Percentiles rank a stretch among this genome's conserved stretches.
These are phyloP conservation scores for Poecilobothrus nobilitatus DNA, from an alignment of 2,888 invertebrate species.

Conservation along the genomic window DNA sequence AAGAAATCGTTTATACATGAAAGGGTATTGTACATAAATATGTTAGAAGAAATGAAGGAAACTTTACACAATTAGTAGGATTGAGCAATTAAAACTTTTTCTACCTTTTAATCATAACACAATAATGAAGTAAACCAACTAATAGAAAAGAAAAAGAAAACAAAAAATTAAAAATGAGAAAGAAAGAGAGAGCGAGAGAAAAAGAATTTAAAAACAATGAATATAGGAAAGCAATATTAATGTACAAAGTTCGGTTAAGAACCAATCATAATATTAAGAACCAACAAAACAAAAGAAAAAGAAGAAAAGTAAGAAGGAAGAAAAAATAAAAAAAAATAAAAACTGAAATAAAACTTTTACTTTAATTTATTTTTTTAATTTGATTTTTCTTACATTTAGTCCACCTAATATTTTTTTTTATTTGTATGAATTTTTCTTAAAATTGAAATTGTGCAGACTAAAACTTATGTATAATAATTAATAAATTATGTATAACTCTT, in stretches of 20 bases:
- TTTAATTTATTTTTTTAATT: too few species aligned
- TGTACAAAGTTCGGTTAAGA: neutral
- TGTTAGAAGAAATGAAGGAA: neutral
- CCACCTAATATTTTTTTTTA: too few species aligned
- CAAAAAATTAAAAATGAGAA: neutral
- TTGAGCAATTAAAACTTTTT: conserved; percentile 10
- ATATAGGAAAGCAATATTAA: neutral
- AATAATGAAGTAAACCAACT: neutral
- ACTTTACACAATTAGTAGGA: conserved; percentile 6
- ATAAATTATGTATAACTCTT: too few species aligned
- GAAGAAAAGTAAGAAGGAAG: too few species aligned
- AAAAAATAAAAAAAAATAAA: too few species aligned
- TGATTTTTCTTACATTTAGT: too few species aligned
- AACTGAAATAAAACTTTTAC: too few species aligned
- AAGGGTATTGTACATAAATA: neutral
- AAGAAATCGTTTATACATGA: neutral
- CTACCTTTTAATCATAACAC: neutral
- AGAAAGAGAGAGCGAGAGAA: neutral
- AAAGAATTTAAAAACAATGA: neutral
- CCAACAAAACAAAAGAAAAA: too few species aligned
- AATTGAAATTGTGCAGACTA: too few species aligned
- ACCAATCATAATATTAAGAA: neutral
- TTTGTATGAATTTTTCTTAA: too few species aligned
- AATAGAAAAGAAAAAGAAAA: neutral
- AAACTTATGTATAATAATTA: too few species aligned